A percentile compares a stretch with the other conserved stretches of the same genome.
Evolutionary conservation across 2,113 vertebrate genomes (phyloP).

Genomic region (Cyprinodon variegatus): DNA sequence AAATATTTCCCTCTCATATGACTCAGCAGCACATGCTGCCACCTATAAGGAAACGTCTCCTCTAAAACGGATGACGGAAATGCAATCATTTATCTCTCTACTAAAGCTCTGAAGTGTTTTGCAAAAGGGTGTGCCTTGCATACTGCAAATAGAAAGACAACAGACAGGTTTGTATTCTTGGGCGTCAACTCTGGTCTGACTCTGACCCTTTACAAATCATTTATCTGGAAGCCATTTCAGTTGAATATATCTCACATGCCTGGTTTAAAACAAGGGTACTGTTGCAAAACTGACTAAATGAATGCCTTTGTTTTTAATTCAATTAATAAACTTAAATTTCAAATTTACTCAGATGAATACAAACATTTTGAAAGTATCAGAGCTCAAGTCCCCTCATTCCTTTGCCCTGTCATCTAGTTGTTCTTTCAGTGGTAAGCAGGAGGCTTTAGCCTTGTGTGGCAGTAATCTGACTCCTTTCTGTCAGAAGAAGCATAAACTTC

Average conservation of each 20-base stretch:
- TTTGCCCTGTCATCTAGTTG: background rate
- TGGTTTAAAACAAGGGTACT: background rate
- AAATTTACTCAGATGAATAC: background rate
- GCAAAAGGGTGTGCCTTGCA: constrained; percentile 9
- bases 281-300: background rate
- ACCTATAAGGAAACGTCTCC: background rate
- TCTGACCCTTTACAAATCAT: background rate
- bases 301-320: background rate
- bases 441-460: background rate
- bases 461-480: background rate
- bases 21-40: background rate
- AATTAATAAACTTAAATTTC: background rate
- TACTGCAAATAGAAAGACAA: background rate
- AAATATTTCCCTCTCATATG: too few species aligned
- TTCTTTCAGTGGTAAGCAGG: background rate
- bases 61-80: background rate
- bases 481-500: background rate
- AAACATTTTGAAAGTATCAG: background rate
- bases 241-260: background rate
- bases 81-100: background rate
- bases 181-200: constrained; percentile 4
- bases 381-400: background rate
- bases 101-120: background rate
- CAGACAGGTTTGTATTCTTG: background rate
- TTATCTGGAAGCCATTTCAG: background rate